Evolutionary conservation across 2,888 invertebrate species (phyloP), one percentile per base, ranked within the genome.

Genomic region (Drosophila affinis): DNA sequence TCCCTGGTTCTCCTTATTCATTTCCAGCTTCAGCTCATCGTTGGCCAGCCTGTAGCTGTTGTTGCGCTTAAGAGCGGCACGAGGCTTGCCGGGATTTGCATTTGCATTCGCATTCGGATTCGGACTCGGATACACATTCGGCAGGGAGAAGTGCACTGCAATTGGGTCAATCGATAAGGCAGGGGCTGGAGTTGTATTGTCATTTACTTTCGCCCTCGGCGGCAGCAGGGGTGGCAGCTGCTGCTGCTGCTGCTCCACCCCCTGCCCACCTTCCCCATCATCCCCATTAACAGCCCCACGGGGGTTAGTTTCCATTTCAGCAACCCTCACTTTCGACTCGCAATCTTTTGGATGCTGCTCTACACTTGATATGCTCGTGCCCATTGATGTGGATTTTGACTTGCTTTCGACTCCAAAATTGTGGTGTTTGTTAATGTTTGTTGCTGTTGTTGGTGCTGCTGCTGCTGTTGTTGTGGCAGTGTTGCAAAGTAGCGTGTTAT

Each of bases 11-110:
- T 90, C 91, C 75, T 88, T 91, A 70, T 91, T 91, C 85, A 86
- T 81, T 95, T 94, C 78, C 94, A 95, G 81, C 79, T 90, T 89
- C 27, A 91, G 77, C 63, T 89, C 90, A 54, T 90, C 90, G 92
- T 97, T 97, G 17, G 97, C 97, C 91, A 96, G 94, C 77, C 96
- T 95, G 90, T 97, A 97, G 92, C 97, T 97, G 91, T 97, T 96
- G 91, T 96, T 96, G 70, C 97, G 95, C 92, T 96, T 96, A 53
- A 97, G 78, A 39, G 90, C 90, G 51, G 85, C 77, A 51, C 89
- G 90, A 47, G 75, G 17, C 65, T 74, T 75, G 61, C 45, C 47
- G 75, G 68, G 59, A 72, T 53, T 73, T 76, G 78, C 82, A 78
- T 70, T 82, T 3, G n/a, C 14, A 39, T n/a, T 39, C 39, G 39